Conservation (phyloP, 2,113 vertebrate species). For the Albula glossodonta region DNA sequence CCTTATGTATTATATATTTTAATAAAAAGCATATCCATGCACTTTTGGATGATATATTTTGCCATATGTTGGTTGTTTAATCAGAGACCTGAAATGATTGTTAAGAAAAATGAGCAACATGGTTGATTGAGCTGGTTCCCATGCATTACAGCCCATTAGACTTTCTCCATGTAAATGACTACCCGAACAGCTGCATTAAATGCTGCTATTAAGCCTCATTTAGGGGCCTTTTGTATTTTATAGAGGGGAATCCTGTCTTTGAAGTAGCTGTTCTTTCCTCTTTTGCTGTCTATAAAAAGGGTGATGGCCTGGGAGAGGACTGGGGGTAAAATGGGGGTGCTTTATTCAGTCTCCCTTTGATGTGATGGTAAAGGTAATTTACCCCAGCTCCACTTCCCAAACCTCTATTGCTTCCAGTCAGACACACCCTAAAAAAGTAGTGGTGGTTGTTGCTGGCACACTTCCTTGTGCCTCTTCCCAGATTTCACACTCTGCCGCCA, state of each 20-base stretch:
- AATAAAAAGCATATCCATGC: background rate
- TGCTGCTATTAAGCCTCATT: background rate
- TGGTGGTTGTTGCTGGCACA: constrained; percentile 5
- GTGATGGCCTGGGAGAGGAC: constrained; percentile 38
- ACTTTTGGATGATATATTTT: background rate
- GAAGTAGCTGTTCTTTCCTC: constrained; percentile 21
- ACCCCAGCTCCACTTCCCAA: constrained; percentile 2
- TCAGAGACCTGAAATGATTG: background rate
- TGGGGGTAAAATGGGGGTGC: background rate
- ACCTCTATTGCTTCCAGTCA: background rate
- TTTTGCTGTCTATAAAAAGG: constrained; percentile 22
- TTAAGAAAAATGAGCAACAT: background rate
- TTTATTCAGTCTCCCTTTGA: constrained; percentile 28
- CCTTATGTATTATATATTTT: too few species aligned
- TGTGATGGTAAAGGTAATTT: constrained; percentile 28
- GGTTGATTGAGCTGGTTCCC: background rate
- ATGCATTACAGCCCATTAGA: background rate
- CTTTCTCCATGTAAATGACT: background rate
- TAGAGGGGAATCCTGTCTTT: constrained; percentile 1
- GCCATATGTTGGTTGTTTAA: background rate
- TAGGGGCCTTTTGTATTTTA: background rate
- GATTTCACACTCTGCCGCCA: background rate
- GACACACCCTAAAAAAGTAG: background rate
- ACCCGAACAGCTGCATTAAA: background rate
- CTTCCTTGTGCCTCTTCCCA: constrained; percentile 20